A percentile compares a stretch with the other conserved stretches of the same genome.
Evolutionary conservation across 2,113 vertebrate species (phyloP).

Genomic region (Pluvialis apricaria): DNA sequence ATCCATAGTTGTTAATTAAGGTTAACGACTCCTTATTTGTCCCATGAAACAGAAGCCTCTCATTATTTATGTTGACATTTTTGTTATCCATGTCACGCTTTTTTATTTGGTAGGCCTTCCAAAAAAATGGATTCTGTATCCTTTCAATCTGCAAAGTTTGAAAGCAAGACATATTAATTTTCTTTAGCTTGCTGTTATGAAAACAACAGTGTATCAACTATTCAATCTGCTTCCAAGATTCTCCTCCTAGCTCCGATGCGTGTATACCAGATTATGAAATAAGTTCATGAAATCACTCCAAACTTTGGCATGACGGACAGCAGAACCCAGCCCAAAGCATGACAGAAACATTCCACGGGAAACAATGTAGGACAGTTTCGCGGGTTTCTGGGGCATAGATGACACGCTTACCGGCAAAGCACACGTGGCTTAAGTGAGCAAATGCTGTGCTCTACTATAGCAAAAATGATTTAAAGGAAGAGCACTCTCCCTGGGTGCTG

Average conservation of each 20-base stretch:
- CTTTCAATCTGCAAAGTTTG: conserved; percentile 80
- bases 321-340: neutral
- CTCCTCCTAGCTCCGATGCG: neutral
- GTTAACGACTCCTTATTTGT: conserved; percentile 53
- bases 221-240: neutral
- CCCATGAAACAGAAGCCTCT: conserved; percentile 85
- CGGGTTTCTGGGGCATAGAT: neutral
- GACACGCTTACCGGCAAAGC: neutral
- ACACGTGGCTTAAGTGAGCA: rapidly evolving
- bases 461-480: neutral
- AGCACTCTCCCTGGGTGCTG: neutral
- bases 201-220: neutral
- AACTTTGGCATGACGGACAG: neutral
- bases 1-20: conserved; percentile 77
- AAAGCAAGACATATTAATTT: neutral
- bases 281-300: neutral
- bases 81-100: conserved; percentile 81
- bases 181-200: neutral
- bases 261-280: neutral
- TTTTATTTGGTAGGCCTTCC: conserved; percentile 83
- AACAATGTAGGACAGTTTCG: neutral
- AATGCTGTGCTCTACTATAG: neutral
- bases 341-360: neutral
- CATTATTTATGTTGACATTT: conserved; percentile 76
- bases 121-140: conserved; percentile 82